Evolutionary conservation across 2,113 vertebrate genomes (phyloP).

Genomic region (Engystomops pustulosus): DNA sequence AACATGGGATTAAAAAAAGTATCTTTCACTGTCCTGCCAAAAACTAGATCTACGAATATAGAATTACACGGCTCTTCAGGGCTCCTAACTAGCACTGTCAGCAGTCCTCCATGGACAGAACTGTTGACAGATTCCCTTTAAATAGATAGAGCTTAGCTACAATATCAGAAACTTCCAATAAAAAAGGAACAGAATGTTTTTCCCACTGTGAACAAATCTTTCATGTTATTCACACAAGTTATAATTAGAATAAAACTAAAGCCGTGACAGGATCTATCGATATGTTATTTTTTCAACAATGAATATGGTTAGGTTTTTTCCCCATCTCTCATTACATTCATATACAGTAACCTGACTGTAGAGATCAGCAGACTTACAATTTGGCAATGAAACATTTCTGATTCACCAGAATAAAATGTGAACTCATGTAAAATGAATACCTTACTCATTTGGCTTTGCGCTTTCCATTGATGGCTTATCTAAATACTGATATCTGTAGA

Average conservation of each 20-base stretch:
- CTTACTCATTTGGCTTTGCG: not conserved
- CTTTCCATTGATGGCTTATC: slow-evolving; percentile 5
- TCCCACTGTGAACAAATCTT: too few relatives aligned
- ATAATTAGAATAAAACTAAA: not conserved
- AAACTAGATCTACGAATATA: too few relatives aligned
- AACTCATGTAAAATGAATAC: not conserved
- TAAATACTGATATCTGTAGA: not conserved
- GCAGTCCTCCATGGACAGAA: too few relatives aligned
- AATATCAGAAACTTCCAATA: too few relatives aligned
- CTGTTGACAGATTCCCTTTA: too few relatives aligned
- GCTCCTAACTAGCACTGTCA: too few relatives aligned
- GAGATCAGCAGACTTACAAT: not conserved
- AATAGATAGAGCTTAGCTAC: too few relatives aligned
- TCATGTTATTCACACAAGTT: not conserved
- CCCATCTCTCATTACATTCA: not conserved
- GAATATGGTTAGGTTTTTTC: not conserved
- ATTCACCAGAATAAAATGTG: not conserved
- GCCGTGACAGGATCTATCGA: not conserved
- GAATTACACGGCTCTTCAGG: too few relatives aligned
- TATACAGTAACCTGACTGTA: not conserved
- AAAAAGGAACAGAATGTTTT: too few relatives aligned
- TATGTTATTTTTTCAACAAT: not conserved
- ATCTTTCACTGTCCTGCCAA: too few relatives aligned
- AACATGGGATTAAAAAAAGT: too few relatives aligned
- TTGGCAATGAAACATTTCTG: not conserved